Conservation (phyloP, 2,113 vertebrate species). For the Brachypodius melanocephalos region DNA sequence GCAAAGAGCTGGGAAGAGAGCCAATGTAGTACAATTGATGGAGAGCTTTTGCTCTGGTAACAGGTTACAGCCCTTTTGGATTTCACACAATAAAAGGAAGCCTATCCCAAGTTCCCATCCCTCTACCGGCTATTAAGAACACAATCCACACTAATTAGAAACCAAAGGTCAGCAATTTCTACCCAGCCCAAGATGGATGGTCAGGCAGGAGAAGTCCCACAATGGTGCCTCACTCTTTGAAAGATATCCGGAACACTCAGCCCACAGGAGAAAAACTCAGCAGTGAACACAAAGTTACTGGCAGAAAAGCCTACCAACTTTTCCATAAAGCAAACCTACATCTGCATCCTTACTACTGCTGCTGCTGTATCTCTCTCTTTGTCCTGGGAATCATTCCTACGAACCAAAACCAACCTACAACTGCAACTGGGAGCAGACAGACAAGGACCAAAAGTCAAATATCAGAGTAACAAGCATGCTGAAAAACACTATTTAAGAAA, state of each 20-base stretch:
- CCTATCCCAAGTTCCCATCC: constrained; percentile 50
- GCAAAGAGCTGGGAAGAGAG: constrained; percentile 36
- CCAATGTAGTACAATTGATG: constrained; percentile 38
- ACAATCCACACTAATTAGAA: constrained; percentile 48
- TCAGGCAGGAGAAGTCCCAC: not conserved
- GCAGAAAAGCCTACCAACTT: not conserved
- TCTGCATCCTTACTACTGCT: not conserved
- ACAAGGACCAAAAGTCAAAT: not conserved
- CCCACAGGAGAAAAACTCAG: not conserved
- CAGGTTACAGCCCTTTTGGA: constrained; percentile 53
- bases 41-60: constrained; percentile 50
- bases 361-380: not conserved
- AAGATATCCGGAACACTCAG: rapidly evolving
- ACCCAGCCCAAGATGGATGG: not conserved
- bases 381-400: not conserved
- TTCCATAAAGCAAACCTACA: not conserved
- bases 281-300: not conserved
- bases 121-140: constrained; percentile 30
- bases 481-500: not conserved
- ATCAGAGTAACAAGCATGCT: not conserved
- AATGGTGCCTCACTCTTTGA: not conserved
- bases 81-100: constrained; percentile 63
- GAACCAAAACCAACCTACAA: not conserved
- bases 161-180: constrained; percentile 43
- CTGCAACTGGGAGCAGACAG: not conserved